A percentile compares a stretch with the other conserved stretches of the same genome.
Conservation (phyloP, 23 tunicate species). For the Halocynthia aurantium region DNA sequence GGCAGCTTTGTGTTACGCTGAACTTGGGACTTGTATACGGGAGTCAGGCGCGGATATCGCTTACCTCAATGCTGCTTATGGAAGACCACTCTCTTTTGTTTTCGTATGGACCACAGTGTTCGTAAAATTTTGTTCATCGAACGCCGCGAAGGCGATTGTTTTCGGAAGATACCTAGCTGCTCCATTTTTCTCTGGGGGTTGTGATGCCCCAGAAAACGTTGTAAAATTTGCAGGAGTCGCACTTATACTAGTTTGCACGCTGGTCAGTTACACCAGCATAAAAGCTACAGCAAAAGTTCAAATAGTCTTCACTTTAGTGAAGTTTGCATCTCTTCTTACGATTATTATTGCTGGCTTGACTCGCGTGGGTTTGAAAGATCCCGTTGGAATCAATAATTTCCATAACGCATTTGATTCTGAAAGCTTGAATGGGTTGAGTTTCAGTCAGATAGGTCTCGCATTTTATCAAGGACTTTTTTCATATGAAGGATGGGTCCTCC, state of each 20-base stretch:
- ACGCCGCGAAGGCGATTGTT: constrained; percentile 18
- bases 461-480: constrained; percentile 46
- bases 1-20: constrained; percentile 54
- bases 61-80: constrained; percentile 49
- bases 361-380: constrained; percentile 23
- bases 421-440: constrained; percentile 13
- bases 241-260: constrained; percentile 1
- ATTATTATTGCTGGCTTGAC: constrained; percentile 45
- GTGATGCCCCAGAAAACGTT: constrained; percentile 31
- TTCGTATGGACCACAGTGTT: constrained; percentile 8
- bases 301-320: constrained; percentile 36
- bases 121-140: neutral
- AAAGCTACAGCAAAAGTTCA: constrained; percentile 28
- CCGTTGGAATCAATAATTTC: constrained; percentile 37
- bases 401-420: constrained; percentile 29
- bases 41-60: constrained; percentile 40
- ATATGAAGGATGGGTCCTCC: constrained; percentile 32
- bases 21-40: constrained; percentile 32
- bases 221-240: constrained; percentile 27
- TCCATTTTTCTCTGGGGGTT: constrained; percentile 34
- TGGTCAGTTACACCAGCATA: constrained; percentile 42
- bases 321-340: constrained; percentile 35
- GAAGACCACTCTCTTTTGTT: constrained; percentile 33
- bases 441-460: constrained; percentile 12
- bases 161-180: constrained; percentile 39